Percentiles rank a stretch among this genome's conserved stretches.
Conservation (phyloP, 2,888 invertebrate genomes). For the Rhingia rostrata region DNA sequence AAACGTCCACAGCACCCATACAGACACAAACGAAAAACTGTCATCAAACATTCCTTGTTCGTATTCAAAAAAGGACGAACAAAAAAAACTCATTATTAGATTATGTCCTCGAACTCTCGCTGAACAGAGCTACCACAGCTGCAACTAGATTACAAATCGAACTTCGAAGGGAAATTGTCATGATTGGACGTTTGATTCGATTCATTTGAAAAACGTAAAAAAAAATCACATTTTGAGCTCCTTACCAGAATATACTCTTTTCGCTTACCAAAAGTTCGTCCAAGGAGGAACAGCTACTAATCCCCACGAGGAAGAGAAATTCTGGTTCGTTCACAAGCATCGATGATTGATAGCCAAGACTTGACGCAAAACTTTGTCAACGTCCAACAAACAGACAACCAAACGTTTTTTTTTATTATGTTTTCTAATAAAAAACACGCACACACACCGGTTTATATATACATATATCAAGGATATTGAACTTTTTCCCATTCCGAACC, state of each 20-base stretch:
- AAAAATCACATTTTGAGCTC: conserved; percentile 32
- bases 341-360: conserved; percentile 61
- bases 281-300: conserved; percentile 11
- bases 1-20: not conserved
- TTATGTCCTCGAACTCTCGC: conserved; percentile 16
- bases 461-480: conserved; percentile 30
- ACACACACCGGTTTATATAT: not conserved
- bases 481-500: conserved; percentile 4
- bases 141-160: conserved; percentile 27
- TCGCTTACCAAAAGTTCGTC: conserved; percentile 1
- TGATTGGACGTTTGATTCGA: conserved; percentile 64
- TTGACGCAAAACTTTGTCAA: conserved; percentile 62
- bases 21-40: not conserved
- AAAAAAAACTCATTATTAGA: conserved; percentile 17
- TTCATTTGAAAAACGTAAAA: conserved; percentile 23
- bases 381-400: conserved; percentile 31
- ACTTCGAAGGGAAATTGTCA: conserved; percentile 23
- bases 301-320: conserved; percentile 36
- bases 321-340: conserved; percentile 43
- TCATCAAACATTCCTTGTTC: conserved; percentile 4
- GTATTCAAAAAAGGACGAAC: not conserved
- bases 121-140: conserved; percentile 25
- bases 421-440: conserved; percentile 5
- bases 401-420: conserved; percentile 38
- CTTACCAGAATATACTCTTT: not conserved